Conservation (phyloP, 2,113 vertebrate species). For the Galemys pyrenaicus region DNA sequence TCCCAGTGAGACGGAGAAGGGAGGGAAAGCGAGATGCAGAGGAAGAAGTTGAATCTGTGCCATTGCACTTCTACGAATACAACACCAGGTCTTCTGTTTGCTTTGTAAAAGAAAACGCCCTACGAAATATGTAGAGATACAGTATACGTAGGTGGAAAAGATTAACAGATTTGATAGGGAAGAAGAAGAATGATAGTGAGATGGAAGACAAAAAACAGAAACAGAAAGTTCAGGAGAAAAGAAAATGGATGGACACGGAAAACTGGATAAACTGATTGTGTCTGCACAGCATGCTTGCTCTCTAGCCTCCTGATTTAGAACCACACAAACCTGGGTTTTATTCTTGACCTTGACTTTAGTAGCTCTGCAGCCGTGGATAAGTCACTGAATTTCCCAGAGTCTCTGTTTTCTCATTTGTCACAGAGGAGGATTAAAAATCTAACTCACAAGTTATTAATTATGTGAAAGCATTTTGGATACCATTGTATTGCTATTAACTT, state of each 20-base stretch:
- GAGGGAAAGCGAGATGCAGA: background rate
- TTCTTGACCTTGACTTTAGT: background rate
- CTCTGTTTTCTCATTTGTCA: conserved; percentile 2
- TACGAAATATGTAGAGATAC: background rate
- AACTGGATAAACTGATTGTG: background rate
- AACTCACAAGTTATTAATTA: background rate
- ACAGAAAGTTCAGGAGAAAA: background rate
- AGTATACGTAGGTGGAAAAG: background rate
- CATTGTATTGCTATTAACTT: background rate
- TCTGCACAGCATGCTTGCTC: background rate
- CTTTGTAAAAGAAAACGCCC: background rate
- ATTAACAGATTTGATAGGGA: background rate
- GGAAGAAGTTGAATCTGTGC: background rate
- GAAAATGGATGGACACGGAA: background rate
- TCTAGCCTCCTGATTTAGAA: background rate
- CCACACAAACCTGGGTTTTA: background rate
- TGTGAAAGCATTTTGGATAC: background rate
- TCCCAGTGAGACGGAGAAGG: background rate
- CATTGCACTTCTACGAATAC: background rate
- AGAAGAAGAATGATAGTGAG: background rate
- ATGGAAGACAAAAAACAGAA: background rate
- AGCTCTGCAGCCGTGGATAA: background rate
- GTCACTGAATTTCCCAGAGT: background rate
- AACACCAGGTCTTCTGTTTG: background rate
- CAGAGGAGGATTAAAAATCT: background rate